A percentile compares a stretch with the other conserved stretches of the same genome.
Evolutionary conservation across 2,113 vertebrate species (phyloP).

Genomic region (Dasyornis broadbenti): DNA sequence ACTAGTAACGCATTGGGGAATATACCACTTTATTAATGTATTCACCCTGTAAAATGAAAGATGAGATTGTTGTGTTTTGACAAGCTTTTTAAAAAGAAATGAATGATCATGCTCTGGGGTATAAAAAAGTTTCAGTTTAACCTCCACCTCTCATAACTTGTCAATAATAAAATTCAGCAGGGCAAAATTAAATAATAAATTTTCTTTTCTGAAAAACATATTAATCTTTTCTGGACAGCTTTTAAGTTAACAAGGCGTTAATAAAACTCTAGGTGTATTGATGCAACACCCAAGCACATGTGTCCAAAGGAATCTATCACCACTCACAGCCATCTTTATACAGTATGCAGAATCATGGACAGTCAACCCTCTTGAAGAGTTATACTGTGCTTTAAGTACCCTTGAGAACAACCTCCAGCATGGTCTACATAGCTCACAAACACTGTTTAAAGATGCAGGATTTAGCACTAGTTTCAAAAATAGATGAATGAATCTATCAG

Average conservation of each 20-base stretch:
- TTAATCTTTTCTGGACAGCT: conserved; percentile 64
- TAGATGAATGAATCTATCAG: background rate
- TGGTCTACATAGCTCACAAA: background rate
- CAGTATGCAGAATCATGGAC: background rate
- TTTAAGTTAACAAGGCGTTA: conserved; percentile 81
- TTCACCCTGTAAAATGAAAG: background rate
- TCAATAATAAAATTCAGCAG: conserved; percentile 60
- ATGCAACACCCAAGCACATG: conserved; percentile 55
- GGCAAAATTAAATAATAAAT: conserved; percentile 66
- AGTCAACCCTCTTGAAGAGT: background rate
- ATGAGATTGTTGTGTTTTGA: background rate
- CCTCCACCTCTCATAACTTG: conserved; percentile 28
- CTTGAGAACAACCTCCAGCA: background rate
- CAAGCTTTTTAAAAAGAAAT: background rate
- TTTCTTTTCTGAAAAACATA: conserved; percentile 43
- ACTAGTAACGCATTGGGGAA: background rate
- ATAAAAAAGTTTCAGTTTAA: conserved; percentile 44
- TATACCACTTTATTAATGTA: background rate
- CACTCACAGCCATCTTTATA: background rate
- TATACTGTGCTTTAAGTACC: background rate
- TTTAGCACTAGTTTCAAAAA: background rate
- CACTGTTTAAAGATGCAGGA: background rate
- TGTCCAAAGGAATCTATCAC: conserved; percentile 37
- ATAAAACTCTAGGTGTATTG: conserved; percentile 56
- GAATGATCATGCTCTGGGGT: background rate